Base-by-base conservation (phyloP, 2,797 vertebrate species). In the Sebastes matsubarae region DNA sequence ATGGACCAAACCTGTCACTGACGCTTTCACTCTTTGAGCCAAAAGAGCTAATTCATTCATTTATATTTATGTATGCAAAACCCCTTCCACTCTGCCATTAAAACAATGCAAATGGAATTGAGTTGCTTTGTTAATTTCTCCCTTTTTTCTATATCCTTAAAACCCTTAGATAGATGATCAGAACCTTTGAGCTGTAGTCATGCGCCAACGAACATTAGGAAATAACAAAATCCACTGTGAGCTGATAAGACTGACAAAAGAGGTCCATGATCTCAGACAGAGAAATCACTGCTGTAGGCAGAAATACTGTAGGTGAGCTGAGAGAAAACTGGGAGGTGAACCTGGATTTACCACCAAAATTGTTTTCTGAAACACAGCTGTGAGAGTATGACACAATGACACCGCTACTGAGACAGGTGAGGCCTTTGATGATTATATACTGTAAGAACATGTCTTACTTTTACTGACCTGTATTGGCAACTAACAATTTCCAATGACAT, bases 1-100 rank as follows among this genome's bases (percentile, higher is more conserved):
- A 77, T 79, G 82, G 74, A 63, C 71, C 64, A 29, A 76, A 82
- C 80, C 88, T 81, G 87, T 64, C 71, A 42, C 18, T 36, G 82
- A 83, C 9, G 34, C 83, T 79, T 78, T 72, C 59, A 8, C 52
- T 82, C 67, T 61, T 64, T 52, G 25, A 80, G 69, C 71, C 87
- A 84, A 81, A 87, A 81, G 18, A 68, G 79, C 87, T 91, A 90
- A 92, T 92, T 92, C 84, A 59, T 78, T 81, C 86, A 93, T 93
- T 93, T 91, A 91, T 93, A 93, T 93, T 66, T 87, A 93, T 94
- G 76, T 77, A 93, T 92, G 87, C 90, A 90, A 91, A 92, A 84
- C 82, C 82, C 57, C 63, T 55, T 80, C 70, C 70, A 59, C 30
- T 57, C 77, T 36, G 60, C 55, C 38, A 83, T 85, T 87, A 78